Base-by-base conservation (phyloP, 1,140 invertebrate species). In the Popillia japonica region DNA sequence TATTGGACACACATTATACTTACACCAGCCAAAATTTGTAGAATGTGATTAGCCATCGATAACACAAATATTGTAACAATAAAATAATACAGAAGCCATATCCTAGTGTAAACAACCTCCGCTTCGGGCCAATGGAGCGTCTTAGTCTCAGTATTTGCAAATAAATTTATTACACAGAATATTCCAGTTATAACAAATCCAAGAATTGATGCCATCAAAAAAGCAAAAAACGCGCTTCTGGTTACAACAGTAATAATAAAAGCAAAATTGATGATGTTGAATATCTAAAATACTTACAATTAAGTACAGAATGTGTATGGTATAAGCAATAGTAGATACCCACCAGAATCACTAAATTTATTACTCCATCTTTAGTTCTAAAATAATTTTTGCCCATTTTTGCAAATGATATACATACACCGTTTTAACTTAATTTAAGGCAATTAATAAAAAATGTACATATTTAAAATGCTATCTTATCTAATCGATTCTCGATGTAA, bases 381-480 rank as follows among this genome's bases (percentile, higher is more conserved):
- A 68, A 68, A 22, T 68, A 68, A 11, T 68, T 27, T 27, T 14
- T 34, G 3, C 17, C 61, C 61, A 68, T 68, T 34, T 23, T 34
- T 68, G 2, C 20, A 34, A 34, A 22, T 27, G 3, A 27, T 68
- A 6, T n/a, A 6, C 14, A 14, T 48, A 11, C 17, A 11, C 6
- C n/a, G 3, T 27, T 68, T 34, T 34, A 27, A 22, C 61, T 7
- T 6, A 68, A 68, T 68, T 11, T 22, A 34, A 68, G 6, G 20
- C 22, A 27, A 22, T 23, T 17, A 68, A 27, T 68, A 27, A 0
- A 22, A 22, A 23, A 68, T 27, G 8, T 23, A 68, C 27, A 68
- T 68, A 68, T 68, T 34, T 34, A 34, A 34, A 34, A 34, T 34
- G 61, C 11, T 68, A 68, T 68, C 61, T 68, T 27, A 68, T 68